Percentiles rank a stretch among this genome's conserved stretches.
Evolutionary conservation across 2,113 vertebrate genomes (phyloP).

Genomic region (Micromys minutus): DNA sequence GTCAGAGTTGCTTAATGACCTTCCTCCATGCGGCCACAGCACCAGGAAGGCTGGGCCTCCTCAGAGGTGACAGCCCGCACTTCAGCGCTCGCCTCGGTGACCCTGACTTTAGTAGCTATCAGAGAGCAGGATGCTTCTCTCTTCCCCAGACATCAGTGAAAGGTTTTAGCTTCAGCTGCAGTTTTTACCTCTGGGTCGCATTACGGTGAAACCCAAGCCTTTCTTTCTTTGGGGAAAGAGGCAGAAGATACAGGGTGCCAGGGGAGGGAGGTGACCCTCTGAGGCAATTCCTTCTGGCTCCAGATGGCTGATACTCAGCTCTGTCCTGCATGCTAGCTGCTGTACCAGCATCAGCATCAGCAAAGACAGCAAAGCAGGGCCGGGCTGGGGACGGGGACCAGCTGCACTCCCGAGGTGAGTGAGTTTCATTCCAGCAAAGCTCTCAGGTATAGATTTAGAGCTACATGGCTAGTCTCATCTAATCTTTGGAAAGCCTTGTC

Average conservation of each 20-base stretch:
- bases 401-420: background rate
- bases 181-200: slow-evolving; percentile 79
- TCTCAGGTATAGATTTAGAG: background rate
- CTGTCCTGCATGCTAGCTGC: slow-evolving; percentile 42
- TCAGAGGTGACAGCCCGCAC: background rate
- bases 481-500: background rate
- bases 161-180: slow-evolving; percentile 77
- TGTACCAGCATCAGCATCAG: background rate
- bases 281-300: slow-evolving; percentile 76
- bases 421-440: background rate
- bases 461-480: background rate
- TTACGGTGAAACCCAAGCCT: slow-evolving; percentile 87
- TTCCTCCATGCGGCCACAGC: slow-evolving; percentile 35
- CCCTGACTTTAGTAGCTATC: background rate
- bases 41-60: background rate
- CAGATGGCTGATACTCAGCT: slow-evolving; percentile 82
- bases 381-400: background rate
- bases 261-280: slow-evolving; percentile 74
- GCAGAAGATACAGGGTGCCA: slow-evolving; percentile 55
- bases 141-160: slow-evolving; percentile 67
- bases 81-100: background rate
- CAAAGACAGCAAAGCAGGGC: slow-evolving; percentile 8
- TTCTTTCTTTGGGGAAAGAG: slow-evolving; percentile 59
- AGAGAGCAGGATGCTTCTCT: slow-evolving; percentile 57
- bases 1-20: slow-evolving; percentile 74